phyloP scores from a whole-genome alignment of 2,888 invertebrate species.

The Hemaris fuciformis region DNA sequence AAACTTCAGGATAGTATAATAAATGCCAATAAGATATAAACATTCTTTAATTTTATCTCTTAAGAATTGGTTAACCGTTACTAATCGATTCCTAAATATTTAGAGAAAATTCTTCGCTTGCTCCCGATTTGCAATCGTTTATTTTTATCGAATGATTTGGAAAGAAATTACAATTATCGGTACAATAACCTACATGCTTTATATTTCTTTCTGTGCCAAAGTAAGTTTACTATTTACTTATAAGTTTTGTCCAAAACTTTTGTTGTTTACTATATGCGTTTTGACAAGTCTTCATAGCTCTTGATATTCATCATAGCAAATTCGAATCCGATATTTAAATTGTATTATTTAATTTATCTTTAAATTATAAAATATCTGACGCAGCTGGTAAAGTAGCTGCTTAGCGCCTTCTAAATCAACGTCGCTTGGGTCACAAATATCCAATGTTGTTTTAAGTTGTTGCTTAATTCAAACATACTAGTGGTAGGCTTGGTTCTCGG shows the following conservation, averaged over 20 bases:
- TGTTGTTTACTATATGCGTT: too few relatives aligned
- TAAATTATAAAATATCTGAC: background rate
- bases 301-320: too few relatives aligned
- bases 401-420: background rate
- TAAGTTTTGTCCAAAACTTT: too few relatives aligned
- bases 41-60: background rate
- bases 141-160: background rate
- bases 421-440: background rate
- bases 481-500: slow-evolving; percentile 24
- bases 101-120: background rate
- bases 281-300: too few relatives aligned
- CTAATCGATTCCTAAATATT: background rate
- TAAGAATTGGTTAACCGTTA: background rate
- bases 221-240: too few relatives aligned
- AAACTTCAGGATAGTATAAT: background rate
- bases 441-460: slow-evolving; percentile 11
- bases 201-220: too few relatives aligned
- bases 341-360: too few relatives aligned
- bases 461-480: slow-evolving; percentile 28
- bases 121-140: background rate
- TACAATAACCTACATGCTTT: background rate
- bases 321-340: too few relatives aligned
- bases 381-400: background rate
- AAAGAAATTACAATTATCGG: background rate
- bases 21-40: background rate